Conservation (phyloP, 2,113 vertebrate species). For the Ageneiosus marmoratus region DNA sequence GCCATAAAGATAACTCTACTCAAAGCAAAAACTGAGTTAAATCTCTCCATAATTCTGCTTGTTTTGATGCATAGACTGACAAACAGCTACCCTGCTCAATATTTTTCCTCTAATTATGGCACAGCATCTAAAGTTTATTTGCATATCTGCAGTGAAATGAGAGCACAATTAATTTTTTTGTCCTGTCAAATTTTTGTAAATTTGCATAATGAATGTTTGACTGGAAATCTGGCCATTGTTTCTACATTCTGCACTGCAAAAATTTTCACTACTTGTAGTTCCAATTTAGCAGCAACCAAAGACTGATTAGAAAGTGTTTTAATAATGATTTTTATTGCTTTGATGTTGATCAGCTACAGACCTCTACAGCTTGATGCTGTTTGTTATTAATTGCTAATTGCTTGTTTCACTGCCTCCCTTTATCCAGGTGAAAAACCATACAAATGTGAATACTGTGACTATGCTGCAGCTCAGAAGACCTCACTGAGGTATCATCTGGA, state of each 20-base stretch:
- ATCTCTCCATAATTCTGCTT: too few relatives aligned
- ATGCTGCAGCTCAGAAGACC: constrained; percentile 95
- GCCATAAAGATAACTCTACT: too few relatives aligned
- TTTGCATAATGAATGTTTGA: too few relatives aligned
- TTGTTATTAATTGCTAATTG: background rate
- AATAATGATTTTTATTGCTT: background rate
- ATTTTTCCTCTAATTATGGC: too few relatives aligned
- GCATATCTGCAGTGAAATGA: too few relatives aligned
- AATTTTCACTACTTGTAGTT: background rate
- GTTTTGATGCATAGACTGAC: too few relatives aligned
- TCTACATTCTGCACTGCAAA: background rate
- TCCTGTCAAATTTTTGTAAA: too few relatives aligned
- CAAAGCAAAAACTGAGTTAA: too few relatives aligned
- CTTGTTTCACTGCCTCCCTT: background rate
- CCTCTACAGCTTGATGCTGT: background rate
- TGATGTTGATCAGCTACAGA: background rate
- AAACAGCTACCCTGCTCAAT: too few relatives aligned
- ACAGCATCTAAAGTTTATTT: too few relatives aligned
- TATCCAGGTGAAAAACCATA: constrained; percentile 92
- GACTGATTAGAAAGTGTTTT: background rate
- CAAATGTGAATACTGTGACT: constrained; percentile 94
- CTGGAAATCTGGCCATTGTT: background rate
- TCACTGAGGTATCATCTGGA: constrained; percentile 93
- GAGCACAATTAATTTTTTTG: too few relatives aligned
- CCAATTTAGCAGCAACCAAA: background rate